Evolutionary conservation across 2,797 vertebrate genomes (phyloP), one percentile per base, ranked within the genome.

Genomic region (Lateolabrax maculatus): DNA sequence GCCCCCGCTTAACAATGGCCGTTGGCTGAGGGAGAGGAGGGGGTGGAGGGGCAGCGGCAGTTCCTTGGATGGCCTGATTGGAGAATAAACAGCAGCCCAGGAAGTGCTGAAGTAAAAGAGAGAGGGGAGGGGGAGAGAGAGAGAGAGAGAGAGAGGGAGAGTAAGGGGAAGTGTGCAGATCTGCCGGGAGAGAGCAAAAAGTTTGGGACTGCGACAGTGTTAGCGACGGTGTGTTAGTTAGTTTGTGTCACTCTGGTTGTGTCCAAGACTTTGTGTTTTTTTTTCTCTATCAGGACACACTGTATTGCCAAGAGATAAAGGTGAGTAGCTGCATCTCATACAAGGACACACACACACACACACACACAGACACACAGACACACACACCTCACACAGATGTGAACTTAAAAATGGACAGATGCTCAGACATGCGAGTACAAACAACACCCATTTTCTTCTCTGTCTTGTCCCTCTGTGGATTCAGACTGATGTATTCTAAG

Each of bases 11-110:
- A 91, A 94, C 93, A 94, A 92, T 91, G 48, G 83, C 81, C 77
- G 83, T 76, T 84, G 84, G 81, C 81, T 88, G 68, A 72, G 69
- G 75, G 37, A 67, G 83, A 65, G 63, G 73, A 66, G 83, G 55
- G 39, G 60, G 77, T 13, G 61, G 84, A 62, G 81, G 83, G 84
- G 84, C n/a, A 78, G 85, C 49, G 4, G 80, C 75, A 73, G 88
- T 87, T 89, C 87, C 84, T 92, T 90, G 88, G 90, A 90, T 81
- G 81, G 85, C 87, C 89, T 89, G 93, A 93, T 92, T 93, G 92
- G 90, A 94, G 90, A 89, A 88, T 90, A 92, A 92, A 93, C 92
- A 93, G 90, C 90, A 92, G 84, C 85, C 87, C 91, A 94, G 93
- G 93, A 94, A 94, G 91, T 94, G 84, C 85, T 86, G 85, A 89